Base-by-base conservation (phyloP, 2,888 invertebrate genomes). In the Drosophila meridionalis region DNA sequence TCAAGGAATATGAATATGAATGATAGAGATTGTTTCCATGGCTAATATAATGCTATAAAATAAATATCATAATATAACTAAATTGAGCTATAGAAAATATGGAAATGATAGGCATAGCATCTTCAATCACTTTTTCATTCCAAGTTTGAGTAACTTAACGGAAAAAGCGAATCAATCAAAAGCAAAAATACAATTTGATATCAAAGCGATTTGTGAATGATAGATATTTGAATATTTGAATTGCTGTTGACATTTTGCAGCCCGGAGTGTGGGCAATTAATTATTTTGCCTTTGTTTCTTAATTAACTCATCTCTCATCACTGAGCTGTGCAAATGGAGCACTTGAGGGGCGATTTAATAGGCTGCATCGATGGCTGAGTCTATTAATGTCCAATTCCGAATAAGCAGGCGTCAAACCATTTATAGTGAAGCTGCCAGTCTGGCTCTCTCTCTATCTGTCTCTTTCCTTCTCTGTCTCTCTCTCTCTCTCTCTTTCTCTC, bases 291-390 rank as follows among this genome's bases (percentile, higher is more conserved):
- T 52, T 52, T 75, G 59, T 59, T 47, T 47, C 61, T 50, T 62
- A 79, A 77, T 77, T 75, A 76, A 75, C 57, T 66, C 62, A 53
- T 63, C 32, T 34, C 42, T 38, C 45, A 26, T 61, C 48, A 36
- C 45, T 34, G 42, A 52, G 63, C 26, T 32, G 30, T 42, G 14
- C 30, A 14, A 28, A n/a, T 34, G 43, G 11, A 2, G 50, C 55
- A 32, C 52, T 63, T 34, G 40, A 43, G 56, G 1, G 43, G 52
- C 79, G 50, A 61, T 64, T 63, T 62, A 68, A 77, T 69, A 69
- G 63, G 64, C 67, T 43, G 48, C 66, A 73, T 73, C 81, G 81
- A 78, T 81, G 64, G 55, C 69, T 66, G 61, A 61, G 78, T 69
- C 59, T 63, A 77, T 78, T 81, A 61, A 47, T 47, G 47, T 30